phyloP scores from a whole-genome alignment of 2,113 vertebrate species.

The Ochotona curzoniae region DNA sequence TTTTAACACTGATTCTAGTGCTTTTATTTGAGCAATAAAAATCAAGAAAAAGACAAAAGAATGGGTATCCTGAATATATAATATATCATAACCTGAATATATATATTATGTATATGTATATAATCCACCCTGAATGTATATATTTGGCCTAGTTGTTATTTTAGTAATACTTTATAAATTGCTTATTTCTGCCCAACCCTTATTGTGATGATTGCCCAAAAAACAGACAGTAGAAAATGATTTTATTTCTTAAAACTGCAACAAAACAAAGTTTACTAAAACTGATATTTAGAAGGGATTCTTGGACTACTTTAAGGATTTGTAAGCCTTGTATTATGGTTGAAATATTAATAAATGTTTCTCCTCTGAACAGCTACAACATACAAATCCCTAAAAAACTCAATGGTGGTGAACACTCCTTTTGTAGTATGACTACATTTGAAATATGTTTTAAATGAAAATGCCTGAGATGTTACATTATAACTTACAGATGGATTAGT shows the following conservation, averaged over 20 bases:
- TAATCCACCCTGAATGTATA: neutral
- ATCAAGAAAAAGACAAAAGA: conserved; percentile 39
- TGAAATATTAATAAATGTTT: conserved; percentile 52
- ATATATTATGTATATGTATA: neutral
- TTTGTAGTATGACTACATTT: conserved; percentile 44
- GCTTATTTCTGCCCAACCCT: neutral
- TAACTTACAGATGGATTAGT: conserved; percentile 50
- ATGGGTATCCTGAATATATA: neutral
- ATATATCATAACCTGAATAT: neutral
- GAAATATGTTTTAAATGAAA: conserved; percentile 64
- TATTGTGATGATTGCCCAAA: neutral
- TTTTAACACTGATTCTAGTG: conserved; percentile 57
- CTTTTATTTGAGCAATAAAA: conserved; percentile 55
- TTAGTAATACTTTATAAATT: conserved; percentile 45
- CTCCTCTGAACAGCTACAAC: neutral
- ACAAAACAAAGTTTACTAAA: conserved; percentile 16
- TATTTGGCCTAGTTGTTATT: neutral
- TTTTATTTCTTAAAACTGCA: conserved; percentile 29
- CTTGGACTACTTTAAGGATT: too few species aligned
- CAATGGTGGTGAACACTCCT: conserved; percentile 39
- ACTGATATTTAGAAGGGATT: too few species aligned
- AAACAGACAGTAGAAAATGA: neutral
- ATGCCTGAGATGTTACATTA: conserved; percentile 58
- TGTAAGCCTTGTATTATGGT: conserved; percentile 12
- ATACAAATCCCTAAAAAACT: conserved; percentile 47